phyloP scores from a whole-genome alignment of 2,888 invertebrate species.

The Gnatocerus cornutus region DNA sequence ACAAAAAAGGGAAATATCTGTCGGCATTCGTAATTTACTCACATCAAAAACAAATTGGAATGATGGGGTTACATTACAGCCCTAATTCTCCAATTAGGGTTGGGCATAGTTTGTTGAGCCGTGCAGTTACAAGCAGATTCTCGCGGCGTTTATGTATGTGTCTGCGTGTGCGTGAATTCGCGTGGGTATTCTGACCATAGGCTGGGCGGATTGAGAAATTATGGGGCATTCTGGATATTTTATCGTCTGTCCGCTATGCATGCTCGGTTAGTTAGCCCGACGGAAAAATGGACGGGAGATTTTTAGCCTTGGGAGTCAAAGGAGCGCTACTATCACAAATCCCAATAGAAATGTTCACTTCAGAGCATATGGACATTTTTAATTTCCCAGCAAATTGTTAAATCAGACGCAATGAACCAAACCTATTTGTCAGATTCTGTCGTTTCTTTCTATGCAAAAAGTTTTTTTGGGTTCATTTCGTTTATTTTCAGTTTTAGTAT shows the following conservation, averaged over 20 bases:
- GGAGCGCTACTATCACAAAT: neutral
- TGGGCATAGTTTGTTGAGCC: conserved; percentile 26
- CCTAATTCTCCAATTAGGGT: conserved; percentile 42
- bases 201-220: conserved; percentile 44
- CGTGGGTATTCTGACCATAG: conserved; percentile 45
- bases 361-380: too few species aligned
- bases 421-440: too few species aligned
- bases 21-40: neutral
- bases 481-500: too few species aligned
- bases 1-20: conserved; percentile 7
- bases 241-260: conserved; percentile 37
- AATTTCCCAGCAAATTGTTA: too few species aligned
- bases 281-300: neutral
- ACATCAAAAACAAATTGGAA: conserved; percentile 9
- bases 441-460: too few species aligned
- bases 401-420: too few species aligned
- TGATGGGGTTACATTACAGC: conserved; percentile 9
- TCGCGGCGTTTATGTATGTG: conserved; percentile 40
- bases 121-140: conserved; percentile 13
- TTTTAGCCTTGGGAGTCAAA: neutral
- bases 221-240: conserved; percentile 44
- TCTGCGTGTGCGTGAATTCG: conserved; percentile 49
- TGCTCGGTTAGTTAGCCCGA: conserved; percentile 30
- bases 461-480: too few species aligned
- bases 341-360: too few species aligned